Base-by-base conservation (phyloP, 2,888 invertebrate genomes). In the Neoscelio sp. region DNA sequence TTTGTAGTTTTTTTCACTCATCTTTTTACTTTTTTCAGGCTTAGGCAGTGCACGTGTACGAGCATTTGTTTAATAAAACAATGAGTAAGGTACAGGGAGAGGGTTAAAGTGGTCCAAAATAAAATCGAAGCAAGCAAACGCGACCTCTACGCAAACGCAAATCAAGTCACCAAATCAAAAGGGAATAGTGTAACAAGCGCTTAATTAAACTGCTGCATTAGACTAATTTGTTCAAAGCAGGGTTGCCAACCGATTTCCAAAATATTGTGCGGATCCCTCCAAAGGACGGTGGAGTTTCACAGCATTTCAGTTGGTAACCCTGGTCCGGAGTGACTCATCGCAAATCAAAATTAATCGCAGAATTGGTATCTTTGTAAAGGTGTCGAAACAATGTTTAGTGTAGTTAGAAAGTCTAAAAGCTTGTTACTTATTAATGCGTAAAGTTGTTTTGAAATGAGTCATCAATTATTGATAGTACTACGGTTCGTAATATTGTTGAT, bases 61-160 rank as follows among this genome's bases (percentile, higher is more conserved):
- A 85, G 83, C 85, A 83, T 81, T 87, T 87, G 83, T 86, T 85
- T 83, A 67, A 78, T 44, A 82, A 87, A 87, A 88, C 82, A 85
- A 88, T 85, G 85, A 86, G 82, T 83, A 85, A 85, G 86, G 88
- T 87, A 85, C 80, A 85, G 87, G 86, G 84, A 86, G 87, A 87
- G 83, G 90, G 90, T 90, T 90, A 90, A 89, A 89, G 90, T 90
- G 90, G 90, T 90, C 90, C 58, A 89, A 89, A 88, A 23, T 2
- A 84, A 84, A 85, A 83, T 67, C 48, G 81, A 89, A 87, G 86
- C 87, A 89, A 88, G 87, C 88, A 84, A 88, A 88, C n/a, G 89
- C 87, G 81, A 86, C 83, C 82, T 82, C 83, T 23, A 48, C 12
- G 85, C 84, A 82, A 82, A 82, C 82, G 85, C 81, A 82, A 85